These are phyloP conservation scores for Myrmecobius fasciatus DNA, from an alignment of 2,113 vertebrate species.

Conservation along the genomic window DNA sequence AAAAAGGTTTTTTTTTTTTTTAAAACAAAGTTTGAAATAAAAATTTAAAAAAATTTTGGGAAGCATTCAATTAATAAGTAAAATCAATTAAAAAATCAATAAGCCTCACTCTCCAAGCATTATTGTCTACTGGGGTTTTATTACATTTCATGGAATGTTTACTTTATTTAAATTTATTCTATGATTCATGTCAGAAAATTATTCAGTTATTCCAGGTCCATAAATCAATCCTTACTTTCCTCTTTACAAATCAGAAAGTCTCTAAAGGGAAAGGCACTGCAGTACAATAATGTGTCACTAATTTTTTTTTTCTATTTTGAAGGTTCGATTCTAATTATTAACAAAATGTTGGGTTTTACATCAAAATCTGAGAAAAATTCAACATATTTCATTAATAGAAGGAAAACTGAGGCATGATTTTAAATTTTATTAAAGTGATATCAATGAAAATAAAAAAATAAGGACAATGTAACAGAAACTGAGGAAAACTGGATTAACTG, in stretches of 20 bases:
- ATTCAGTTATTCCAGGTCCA: not conserved
- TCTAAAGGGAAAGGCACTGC: not conserved
- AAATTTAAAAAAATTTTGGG: not conserved
- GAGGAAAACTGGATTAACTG: no score
- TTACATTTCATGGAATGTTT: not conserved
- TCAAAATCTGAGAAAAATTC: not conserved
- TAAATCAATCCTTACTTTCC: not conserved
- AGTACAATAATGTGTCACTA: not conserved
- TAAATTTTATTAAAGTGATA: not conserved
- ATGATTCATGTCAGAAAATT: not conserved
- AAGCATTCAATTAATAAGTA: not conserved
- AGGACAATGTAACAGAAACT: not conserved
- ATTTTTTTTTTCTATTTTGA: not conserved
- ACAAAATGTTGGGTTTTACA: accelerated
- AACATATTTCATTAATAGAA: not conserved
- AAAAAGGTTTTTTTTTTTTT: not conserved
- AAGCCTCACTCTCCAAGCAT: not conserved
- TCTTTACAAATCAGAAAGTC: not conserved
- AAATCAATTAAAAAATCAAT: not conserved
- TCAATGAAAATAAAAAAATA: not conserved
- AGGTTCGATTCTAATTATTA: accelerated
- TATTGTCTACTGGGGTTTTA: not conserved
- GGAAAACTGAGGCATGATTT: not conserved
- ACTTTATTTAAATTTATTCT: not conserved
- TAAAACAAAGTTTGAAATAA: not conserved